Evolutionary conservation across 2,797 vertebrate species (phyloP).

Genomic region (Choloepus didactylus): DNA sequence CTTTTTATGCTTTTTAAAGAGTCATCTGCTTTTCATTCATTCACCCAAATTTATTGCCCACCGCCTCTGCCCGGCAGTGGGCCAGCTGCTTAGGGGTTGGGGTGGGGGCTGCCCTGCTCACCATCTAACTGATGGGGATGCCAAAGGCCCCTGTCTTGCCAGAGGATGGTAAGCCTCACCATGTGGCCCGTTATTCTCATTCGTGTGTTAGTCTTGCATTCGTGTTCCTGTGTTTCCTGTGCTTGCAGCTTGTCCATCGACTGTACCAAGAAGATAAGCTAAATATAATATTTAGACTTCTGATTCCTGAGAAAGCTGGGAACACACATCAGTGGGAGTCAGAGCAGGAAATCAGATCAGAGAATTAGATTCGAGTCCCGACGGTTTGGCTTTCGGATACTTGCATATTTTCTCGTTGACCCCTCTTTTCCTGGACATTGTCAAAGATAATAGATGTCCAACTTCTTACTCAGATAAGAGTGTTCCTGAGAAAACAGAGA

Average conservation of each 20-base stretch:
- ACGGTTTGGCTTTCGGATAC: conserved; percentile 41
- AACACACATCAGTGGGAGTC: background rate
- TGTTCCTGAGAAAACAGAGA: background rate
- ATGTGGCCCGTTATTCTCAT: background rate
- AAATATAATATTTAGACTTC: conserved; percentile 61
- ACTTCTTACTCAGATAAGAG: conserved; percentile 58
- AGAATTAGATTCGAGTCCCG: conserved; percentile 37
- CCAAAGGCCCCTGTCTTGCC: background rate
- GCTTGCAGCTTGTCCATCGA: background rate
- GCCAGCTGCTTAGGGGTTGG: rapidly evolving
- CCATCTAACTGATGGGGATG: background rate
- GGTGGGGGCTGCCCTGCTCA: background rate
- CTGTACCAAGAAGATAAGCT: conserved; percentile 63
- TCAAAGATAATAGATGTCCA: background rate
- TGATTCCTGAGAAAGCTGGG: conserved; percentile 36
- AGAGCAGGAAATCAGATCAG: conserved; percentile 66
- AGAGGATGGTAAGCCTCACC: background rate
- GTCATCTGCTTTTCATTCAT: background rate
- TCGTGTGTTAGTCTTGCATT: background rate
- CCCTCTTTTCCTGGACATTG: conserved; percentile 60
- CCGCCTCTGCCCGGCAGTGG: background rate
- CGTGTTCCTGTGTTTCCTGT: background rate
- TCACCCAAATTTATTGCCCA: background rate
- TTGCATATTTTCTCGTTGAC: conserved; percentile 27
- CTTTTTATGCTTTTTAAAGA: background rate